Conservation (phyloP, 2,888 invertebrate species). For the Andrena marginata region DNA sequence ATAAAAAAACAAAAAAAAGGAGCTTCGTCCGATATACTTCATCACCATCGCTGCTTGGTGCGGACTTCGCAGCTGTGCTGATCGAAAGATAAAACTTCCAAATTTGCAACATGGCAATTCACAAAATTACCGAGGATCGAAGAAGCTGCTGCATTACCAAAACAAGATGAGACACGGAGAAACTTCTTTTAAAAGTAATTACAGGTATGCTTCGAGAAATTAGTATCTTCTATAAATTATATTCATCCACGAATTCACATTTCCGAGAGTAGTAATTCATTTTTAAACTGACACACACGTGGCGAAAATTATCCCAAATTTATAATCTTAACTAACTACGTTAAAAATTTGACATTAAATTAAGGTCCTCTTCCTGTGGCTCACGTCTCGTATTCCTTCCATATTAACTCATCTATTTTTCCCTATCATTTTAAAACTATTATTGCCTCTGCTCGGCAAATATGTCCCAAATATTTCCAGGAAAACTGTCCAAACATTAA, state of each 20-base stretch:
- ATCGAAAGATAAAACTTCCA: conserved; percentile 56
- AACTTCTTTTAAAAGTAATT: neutral
- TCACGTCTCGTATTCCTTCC: no score
- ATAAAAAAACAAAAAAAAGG: conserved; percentile 7
- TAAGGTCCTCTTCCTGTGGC: no score
- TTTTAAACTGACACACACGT: neutral
- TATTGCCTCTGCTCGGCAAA: no score
- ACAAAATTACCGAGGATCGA: conserved; percentile 15
- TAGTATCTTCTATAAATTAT: neutral
- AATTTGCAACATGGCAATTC: conserved; percentile 32
- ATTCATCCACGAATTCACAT: neutral
- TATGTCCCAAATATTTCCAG: no score
- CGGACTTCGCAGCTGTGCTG: conserved; percentile 57
- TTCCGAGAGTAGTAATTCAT: neutral
- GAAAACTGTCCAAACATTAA: no score
- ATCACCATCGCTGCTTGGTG: conserved; percentile 28
- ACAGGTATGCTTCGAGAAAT: neutral
- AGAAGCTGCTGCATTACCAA: neutral
- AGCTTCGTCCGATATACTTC: conserved; percentile 5
- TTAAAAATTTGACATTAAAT: no score
- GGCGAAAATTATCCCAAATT: neutral
- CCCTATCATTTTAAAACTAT: no score
- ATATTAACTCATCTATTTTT: no score
- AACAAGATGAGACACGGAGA: neutral
- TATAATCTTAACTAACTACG: neutral